Conservation (phyloP, 2,113 vertebrate species). For the Psophia crepitans region DNA sequence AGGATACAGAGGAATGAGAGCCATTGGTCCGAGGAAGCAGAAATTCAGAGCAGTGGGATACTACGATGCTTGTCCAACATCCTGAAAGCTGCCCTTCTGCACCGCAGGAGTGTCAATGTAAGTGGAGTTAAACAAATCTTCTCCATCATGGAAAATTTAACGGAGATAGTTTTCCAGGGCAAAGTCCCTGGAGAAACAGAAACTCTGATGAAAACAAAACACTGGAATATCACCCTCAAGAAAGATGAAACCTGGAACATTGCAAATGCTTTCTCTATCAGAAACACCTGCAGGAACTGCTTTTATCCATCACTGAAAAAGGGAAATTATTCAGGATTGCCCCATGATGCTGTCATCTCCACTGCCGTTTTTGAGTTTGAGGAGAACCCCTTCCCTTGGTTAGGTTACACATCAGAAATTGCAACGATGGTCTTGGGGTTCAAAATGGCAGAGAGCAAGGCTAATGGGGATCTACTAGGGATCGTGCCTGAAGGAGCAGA, state of each 20-base stretch:
- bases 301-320: conserved; percentile 19
- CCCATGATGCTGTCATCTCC: not conserved
- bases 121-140: not conserved
- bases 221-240: conserved; percentile 61
- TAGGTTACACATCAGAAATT: conserved; percentile 12
- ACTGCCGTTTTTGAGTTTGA: conserved; percentile 66
- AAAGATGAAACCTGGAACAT: conserved; percentile 44
- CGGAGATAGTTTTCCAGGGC: conserved; percentile 25
- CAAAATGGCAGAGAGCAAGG: conserved; percentile 19
- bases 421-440: conserved; percentile 56
- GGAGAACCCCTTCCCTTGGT: conserved; percentile 70
- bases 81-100: conserved; percentile 41
- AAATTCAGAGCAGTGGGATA: conserved; percentile 64
- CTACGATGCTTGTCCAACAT: conserved; percentile 60
- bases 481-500: conserved; percentile 34
- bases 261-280: not conserved
- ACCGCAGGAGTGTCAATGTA: not conserved
- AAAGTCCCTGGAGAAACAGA: conserved; percentile 66
- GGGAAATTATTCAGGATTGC: not conserved
- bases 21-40: conserved; percentile 40
- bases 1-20: not conserved
- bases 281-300: conserved; percentile 16
- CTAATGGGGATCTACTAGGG: not conserved
- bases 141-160: conserved; percentile 29
- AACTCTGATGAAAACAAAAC: conserved; percentile 36